These are phyloP conservation scores for Cryptomyrus ogoouensis DNA, from an alignment of 2,113 vertebrate species.

Conservation along the genomic window DNA sequence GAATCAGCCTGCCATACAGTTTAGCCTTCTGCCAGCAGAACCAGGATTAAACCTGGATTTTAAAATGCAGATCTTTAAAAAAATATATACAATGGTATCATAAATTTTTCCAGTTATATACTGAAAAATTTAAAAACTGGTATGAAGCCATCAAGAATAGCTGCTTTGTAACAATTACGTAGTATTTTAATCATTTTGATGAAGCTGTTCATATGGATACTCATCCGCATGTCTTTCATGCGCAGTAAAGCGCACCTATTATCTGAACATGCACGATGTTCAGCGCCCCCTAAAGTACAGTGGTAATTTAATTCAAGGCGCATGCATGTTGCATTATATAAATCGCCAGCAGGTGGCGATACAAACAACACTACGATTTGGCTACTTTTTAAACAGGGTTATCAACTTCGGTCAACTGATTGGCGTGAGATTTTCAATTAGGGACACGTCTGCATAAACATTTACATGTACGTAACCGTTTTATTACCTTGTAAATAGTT, in stretches of 20 bases:
- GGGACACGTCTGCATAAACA: too few species aligned
- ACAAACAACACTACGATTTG: background rate
- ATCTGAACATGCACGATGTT: background rate
- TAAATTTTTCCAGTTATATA: background rate
- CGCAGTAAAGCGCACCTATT: background rate
- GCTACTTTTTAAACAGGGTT: background rate
- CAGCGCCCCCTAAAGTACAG: background rate
- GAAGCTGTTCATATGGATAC: background rate
- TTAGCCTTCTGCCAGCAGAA: background rate
- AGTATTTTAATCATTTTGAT: background rate
- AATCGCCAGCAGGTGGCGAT: background rate
- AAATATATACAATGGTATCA: background rate
- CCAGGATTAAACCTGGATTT: background rate
- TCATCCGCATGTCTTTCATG: background rate
- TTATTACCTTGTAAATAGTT: too few species aligned
- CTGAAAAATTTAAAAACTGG: background rate
- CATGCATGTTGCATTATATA: background rate
- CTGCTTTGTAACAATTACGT: background rate
- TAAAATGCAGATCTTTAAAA: background rate
- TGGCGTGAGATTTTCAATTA: too few species aligned
- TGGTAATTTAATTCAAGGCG: background rate
- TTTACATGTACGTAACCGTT: too few species aligned
- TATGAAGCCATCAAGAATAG: background rate
- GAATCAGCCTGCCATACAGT: background rate
- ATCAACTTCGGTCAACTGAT: too few species aligned